A percentile compares a stretch with the other conserved stretches of the same genome.
phyloP scores from a whole-genome alignment of 1,140 invertebrate species.

The Drosophila arawakana region DNA sequence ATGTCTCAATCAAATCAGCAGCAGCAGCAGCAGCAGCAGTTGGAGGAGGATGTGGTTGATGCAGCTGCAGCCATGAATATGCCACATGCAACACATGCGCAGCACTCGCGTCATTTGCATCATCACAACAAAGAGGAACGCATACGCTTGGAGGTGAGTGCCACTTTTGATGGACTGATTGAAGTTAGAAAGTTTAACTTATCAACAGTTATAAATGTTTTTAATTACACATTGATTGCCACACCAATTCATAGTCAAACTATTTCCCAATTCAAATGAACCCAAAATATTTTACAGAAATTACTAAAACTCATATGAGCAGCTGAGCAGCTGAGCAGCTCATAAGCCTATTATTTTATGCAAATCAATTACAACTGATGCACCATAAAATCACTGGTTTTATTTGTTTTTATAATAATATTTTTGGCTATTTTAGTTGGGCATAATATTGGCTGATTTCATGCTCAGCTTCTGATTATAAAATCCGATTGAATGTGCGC shows the following conservation, averaged over 20 bases:
- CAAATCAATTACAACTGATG: conserved; percentile 1
- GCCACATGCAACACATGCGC: conserved; percentile 52
- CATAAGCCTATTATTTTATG: conserved; percentile 24
- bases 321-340: conserved; percentile 6
- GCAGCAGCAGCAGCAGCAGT: conserved; percentile 24
- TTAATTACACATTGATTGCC: neutral
- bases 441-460: conserved; percentile 29
- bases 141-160: conserved; percentile 80
- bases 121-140: conserved; percentile 76
- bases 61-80: conserved; percentile 42
- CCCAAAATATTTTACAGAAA: no score
- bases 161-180: conserved; percentile 4
- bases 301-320: neutral
- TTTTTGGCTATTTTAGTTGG: neutral
- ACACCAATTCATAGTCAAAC: neutral
- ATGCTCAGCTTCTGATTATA: neutral
- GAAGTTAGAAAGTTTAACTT: no score
- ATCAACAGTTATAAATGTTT: no score
- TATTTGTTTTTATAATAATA: conserved; percentile 6
- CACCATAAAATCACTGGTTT: conserved; percentile 12
- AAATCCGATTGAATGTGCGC: conserved; percentile 12
- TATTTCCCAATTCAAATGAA: neutral
- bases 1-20: conserved; percentile 43
- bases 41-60: neutral
- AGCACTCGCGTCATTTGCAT: conserved; percentile 69